Base-by-base conservation (phyloP, 1,140 invertebrate genomes). In the Drosophila elegans region DNA sequence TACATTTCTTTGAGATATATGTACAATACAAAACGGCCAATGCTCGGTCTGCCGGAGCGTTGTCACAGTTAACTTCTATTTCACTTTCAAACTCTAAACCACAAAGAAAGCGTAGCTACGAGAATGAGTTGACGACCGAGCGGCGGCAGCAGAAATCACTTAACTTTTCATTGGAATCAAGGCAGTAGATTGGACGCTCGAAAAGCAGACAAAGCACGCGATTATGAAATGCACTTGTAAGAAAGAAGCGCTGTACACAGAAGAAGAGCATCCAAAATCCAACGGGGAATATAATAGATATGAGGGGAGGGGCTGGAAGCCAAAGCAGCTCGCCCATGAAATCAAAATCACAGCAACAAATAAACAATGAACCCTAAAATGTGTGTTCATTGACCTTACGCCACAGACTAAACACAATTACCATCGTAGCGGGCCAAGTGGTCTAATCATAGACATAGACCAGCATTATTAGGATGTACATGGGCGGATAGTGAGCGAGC, bases 321-420 rank as follows among this genome's bases (percentile, higher is more conserved):
- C 10, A 21, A 42, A 62, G 34, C 25, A 36, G 44, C 51, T 67
- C 34, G 25, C 38, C 32, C 68, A 53, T 62, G 41, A 71, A 69
- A 74, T 63, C 38, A 61, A 80, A 80, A 78, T 77, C 69, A 74
- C 68, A 78, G 56, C 53, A 75, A 49, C 62, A 79, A 68, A 66
- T 69, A 83, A 83, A 73, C 76, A 72, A 83, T 83, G 76, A 84
- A 79, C 80, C 72, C 60, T 78, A 82, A 82, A 75, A 76, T 60
- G 68, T 42, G 46, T 79, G 80, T 83, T 64, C 76, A 79, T 83
- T 84, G 80, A 83, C 80, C 80, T 69, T 69, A 42, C 25, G 16
- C 39, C 4, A 44, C 4, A 44, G 38, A 61, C 27, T 12, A 32
- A 62, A 62, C 76, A 34, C 38, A 62, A 56, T 73, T 41, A 76